Base-by-base conservation (phyloP, 2,113 vertebrate species). In the Lophius piscatorius region DNA sequence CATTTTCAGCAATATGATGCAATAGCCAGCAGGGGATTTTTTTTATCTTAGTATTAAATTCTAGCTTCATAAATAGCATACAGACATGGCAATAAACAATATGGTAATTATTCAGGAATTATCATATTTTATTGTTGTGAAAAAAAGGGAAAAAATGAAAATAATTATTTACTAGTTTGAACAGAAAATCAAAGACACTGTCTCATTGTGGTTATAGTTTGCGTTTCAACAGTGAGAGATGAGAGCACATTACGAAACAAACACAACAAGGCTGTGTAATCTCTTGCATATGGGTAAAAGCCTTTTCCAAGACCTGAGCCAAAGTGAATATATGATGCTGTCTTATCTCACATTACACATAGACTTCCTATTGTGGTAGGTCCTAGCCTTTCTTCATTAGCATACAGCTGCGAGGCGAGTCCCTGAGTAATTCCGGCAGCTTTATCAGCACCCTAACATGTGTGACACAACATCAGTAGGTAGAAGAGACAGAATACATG, bases 371-470 rank as follows among this genome's bases (percentile, higher is more conserved):
- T 68, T 62, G 38, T 65, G 42, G 36, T 0, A 5, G 58, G 61
- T 26, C 51, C 17, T 22, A 44, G 59, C 55, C 73, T 38, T 67
- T 48, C 33, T 28, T 59, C 63, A 74, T 88, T 85, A 81, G 41
- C 80, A 83, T 83, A 78, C 83, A 85, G 79, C 86, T 83, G 85
- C 44, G 42, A 39, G 17, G 46, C 1, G 54, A 52, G 39, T 35
- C 58, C 33, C 59, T 3, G 10, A 29, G 8, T 28, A 60, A 57
- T 51, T 63, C 41, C 31, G 10, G 12, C 55, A 23, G 44, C 40
- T 47, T 66, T 11, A 80, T 72, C n/a, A n/a, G n/a, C n/a, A 81
- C 70, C 62, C 38, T 47, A 44, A 58, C 21, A 17, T 24, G 45
- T 73, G 82, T 58, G 65, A 74, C 36, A 21, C 45, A 35, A 38